These are phyloP conservation scores for Cossypha caffra DNA, from an alignment of 2,797 vertebrate species.

Conservation along the genomic window DNA sequence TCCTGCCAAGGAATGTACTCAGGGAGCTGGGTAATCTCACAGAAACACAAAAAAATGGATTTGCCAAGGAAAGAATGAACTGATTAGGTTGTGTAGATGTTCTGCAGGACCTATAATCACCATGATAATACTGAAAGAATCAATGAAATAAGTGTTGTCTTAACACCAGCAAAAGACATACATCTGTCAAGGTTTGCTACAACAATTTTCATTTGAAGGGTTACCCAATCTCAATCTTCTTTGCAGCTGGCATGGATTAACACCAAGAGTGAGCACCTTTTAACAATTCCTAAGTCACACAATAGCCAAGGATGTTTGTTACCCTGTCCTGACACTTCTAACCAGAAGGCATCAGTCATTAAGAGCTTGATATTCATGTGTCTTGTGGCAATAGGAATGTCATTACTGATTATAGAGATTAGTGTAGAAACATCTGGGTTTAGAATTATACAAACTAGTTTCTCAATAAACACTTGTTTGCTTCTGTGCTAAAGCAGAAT, in stretches of 20 bases:
- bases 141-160: background rate
- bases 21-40: background rate
- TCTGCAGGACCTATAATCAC: background rate
- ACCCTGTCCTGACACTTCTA: background rate
- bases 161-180: background rate
- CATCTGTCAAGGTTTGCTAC: background rate
- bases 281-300: background rate
- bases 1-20: background rate
- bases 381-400: background rate
- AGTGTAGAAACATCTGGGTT: background rate
- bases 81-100: background rate
- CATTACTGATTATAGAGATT: background rate
- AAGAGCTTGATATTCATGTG: background rate
- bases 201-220: background rate
- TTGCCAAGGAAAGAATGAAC: background rate
- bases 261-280: background rate
- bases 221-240: background rate
- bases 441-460: background rate
- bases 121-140: background rate
- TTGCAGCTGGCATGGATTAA: background rate
- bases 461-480: background rate
- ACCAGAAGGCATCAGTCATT: background rate
- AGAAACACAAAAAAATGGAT: background rate
- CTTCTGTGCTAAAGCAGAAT: background rate
- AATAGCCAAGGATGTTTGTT: background rate